A percentile compares a stretch with the other conserved stretches of the same genome.
Conservation (phyloP, 2,797 vertebrate species). For the Heliangelus exortis region DNA sequence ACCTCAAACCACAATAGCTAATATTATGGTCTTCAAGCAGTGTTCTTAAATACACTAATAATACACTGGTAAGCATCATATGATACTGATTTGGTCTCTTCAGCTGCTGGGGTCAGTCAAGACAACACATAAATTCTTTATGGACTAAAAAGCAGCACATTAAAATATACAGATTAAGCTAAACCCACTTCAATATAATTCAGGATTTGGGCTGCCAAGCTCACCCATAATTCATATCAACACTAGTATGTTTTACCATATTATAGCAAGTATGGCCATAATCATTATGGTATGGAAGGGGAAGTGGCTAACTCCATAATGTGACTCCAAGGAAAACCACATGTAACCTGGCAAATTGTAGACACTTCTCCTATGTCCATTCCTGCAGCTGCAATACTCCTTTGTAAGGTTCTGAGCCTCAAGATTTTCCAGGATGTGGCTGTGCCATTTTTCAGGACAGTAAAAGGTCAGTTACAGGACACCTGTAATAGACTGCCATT, state of each 20-base stretch:
- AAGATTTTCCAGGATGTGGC: neutral
- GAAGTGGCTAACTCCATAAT: neutral
- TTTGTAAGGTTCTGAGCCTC: neutral
- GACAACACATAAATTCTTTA: constrained; percentile 39
- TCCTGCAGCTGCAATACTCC: neutral
- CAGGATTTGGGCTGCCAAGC: neutral
- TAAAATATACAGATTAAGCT: constrained; percentile 25
- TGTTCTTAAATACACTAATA: neutral
- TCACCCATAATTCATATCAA: constrained; percentile 4
- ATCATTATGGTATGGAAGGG: neutral
- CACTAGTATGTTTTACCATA: neutral
- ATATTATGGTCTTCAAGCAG: neutral
- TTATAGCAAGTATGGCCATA: neutral
- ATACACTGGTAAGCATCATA: neutral
- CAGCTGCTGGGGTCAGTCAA: constrained; percentile 32
- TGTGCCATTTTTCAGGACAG: neutral
- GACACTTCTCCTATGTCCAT: neutral
- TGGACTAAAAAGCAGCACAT: constrained; percentile 27
- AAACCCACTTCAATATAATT: constrained; percentile 4
- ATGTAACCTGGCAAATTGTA: neutral
- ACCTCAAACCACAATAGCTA: neutral
- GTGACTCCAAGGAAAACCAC: neutral
- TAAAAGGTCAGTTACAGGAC: neutral
- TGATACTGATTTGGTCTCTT: constrained; percentile 22
- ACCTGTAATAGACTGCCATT: neutral